Evolutionary conservation across 1,140 invertebrate species (phyloP).

Genomic region (Bombus waltoni): DNA sequence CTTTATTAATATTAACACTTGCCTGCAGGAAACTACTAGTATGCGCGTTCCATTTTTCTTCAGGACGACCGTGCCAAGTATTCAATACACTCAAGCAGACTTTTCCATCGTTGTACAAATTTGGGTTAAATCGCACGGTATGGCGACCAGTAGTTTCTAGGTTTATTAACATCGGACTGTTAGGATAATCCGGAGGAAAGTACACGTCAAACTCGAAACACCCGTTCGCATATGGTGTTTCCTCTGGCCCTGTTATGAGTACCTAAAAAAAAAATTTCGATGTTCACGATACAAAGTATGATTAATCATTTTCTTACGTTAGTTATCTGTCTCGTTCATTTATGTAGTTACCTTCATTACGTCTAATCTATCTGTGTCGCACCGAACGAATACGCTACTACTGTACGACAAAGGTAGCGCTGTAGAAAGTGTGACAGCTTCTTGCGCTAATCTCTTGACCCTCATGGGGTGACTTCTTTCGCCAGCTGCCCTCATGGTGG

Average conservation of each 20-base stretch:
- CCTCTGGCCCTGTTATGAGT: conserved; percentile 94
- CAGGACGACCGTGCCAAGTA: conserved; percentile 99
- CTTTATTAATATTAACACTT: neutral
- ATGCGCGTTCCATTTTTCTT: conserved; percentile 99
- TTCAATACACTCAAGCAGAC: conserved; percentile 98
- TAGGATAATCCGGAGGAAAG: conserved; percentile 94
- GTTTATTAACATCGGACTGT: conserved; percentile 93
- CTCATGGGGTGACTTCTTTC: conserved; percentile 92
- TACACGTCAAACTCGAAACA: conserved; percentile 96
- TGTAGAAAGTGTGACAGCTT: conserved; percentile 97
- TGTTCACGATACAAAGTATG: neutral
- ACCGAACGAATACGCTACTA: conserved; percentile 97
- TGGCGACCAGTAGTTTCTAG: conserved; percentile 97
- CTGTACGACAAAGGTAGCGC: conserved; percentile 96
- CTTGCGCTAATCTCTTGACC: conserved; percentile 96
- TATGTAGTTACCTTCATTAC: conserved; percentile 94
- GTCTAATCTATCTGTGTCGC: conserved; percentile 96
- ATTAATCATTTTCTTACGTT: neutral
- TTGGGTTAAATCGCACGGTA: conserved; percentile 97
- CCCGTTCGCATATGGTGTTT: conserved; percentile 95
- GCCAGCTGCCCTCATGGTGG: conserved; percentile 92
- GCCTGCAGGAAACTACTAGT: conserved; percentile 98
- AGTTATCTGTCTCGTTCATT: neutral
- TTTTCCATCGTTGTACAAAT: conserved; percentile 98
- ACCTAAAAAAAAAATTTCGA: conserved; percentile 84